These are phyloP conservation scores for Drymonia ruficornis DNA, from an alignment of 2,888 invertebrate species.

Conservation along the genomic window DNA sequence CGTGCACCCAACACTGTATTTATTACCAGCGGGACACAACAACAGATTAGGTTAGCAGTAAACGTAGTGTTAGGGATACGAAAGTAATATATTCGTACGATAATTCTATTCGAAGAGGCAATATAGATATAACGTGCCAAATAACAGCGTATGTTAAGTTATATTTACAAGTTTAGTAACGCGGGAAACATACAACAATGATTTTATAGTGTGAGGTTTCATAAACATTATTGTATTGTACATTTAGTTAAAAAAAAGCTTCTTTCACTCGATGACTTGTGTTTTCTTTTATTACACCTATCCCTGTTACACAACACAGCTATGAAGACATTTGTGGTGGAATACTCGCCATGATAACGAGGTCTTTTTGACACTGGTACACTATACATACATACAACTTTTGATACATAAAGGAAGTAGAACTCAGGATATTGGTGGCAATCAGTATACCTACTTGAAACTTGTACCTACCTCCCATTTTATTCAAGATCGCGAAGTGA, in stretches of 20 bases:
- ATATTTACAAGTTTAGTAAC: background rate
- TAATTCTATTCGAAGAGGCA: slow-evolving; percentile 63
- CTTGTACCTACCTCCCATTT: no score
- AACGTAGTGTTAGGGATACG: slow-evolving; percentile 57
- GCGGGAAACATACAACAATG: slow-evolving; percentile 16
- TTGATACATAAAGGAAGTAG: no score
- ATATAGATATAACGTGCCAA: slow-evolving; percentile 50
- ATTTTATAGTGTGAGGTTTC: slow-evolving; percentile 69
- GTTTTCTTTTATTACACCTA: slow-evolving; percentile 55
- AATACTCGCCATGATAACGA: no score
- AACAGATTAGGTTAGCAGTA: background rate
- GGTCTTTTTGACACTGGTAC: no score
- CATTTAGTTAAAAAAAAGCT: slow-evolving; percentile 81
- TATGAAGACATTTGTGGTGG: no score
- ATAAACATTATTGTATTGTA: slow-evolving; percentile 67
- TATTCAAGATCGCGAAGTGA: no score
- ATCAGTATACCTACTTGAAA: no score
- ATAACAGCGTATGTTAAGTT: slow-evolving; percentile 23
- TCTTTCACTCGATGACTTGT: slow-evolving; percentile 66
- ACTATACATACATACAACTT: no score
- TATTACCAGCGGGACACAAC: slow-evolving; percentile 50
- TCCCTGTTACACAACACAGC: slow-evolving; percentile 7
- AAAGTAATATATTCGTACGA: slow-evolving; percentile 48
- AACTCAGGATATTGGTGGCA: no score
- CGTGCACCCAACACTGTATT: slow-evolving; percentile 63